Conservation (phyloP, 2,113 vertebrate genomes). For the Lampris megalopsis region DNA sequence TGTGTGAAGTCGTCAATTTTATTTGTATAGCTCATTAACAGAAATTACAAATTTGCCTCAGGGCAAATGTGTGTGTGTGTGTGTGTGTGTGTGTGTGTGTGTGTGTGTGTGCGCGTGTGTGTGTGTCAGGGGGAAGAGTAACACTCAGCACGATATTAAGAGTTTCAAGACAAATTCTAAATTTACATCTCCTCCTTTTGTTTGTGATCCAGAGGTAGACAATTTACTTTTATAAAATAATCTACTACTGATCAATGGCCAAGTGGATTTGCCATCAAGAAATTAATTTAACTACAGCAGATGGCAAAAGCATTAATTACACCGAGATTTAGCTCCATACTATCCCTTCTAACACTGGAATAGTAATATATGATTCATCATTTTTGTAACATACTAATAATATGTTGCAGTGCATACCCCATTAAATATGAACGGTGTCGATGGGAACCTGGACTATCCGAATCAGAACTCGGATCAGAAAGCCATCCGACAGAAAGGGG, state of each 20-base stretch:
- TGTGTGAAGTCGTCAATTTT: no score
- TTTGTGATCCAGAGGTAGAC: neutral
- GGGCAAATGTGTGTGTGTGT: neutral
- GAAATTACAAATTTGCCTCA: no score
- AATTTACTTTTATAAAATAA: neutral
- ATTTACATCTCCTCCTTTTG: neutral
- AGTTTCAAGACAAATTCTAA: neutral
- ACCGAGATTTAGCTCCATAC: neutral
- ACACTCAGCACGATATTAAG: neutral
- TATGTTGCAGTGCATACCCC: neutral
- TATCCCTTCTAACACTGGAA: neutral
- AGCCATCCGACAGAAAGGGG: conserved; percentile 61
- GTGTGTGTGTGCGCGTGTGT: neutral
- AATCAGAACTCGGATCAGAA: conserved; percentile 30
- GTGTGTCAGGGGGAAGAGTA: neutral
- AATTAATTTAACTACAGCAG: neutral
- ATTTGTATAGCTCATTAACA: no score
- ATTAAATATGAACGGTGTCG: neutral
- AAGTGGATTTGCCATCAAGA: neutral
- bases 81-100: neutral
- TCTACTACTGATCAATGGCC: neutral
- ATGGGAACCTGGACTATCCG: neutral
- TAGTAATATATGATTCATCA: neutral
- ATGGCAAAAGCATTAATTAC: neutral
- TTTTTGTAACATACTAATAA: neutral